Base-by-base conservation (phyloP, 2,113 vertebrate species). In the Halcyon senegalensis region DNA sequence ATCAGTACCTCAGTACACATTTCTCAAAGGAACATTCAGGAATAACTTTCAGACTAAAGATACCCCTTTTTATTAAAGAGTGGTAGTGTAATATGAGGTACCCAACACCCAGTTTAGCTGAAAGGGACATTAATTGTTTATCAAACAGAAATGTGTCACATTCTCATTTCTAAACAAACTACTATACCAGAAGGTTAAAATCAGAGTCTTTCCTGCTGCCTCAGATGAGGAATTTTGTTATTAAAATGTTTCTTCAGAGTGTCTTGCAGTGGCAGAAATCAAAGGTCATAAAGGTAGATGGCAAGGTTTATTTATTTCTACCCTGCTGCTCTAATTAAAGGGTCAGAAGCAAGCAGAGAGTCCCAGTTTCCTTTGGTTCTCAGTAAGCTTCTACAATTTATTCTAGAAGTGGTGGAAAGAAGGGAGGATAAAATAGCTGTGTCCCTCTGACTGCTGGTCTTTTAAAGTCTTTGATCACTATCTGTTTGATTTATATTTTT, bases 311-410 rank as follows among this genome's bases (percentile, higher is more conserved):
- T 97, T 97, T 97, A 85, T 95, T 96, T 94, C 84, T 94, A 74
- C 51, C 41, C 76, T 93, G 91, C 63, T 95, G 93, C 88, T 97
- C 90, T 97, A 98, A 98, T 97, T 97, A 97, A 97, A 91, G 95
- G 85, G 90, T 95, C 90, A 96, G 88, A 89, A 83, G 37, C 35
- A 95, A 60, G 84, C 15, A 33, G 70, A 87, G 93, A 78, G 44
- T 67, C 35, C 5, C 27, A n/a, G 72, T 79, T 96, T 88, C 60
- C 64, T 95, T 94, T 94, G 50, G 48, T 94, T 95, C 91, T 95
- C 88, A 88, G 84, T 92, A 94, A 97, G 68, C 50, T 89, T 87
- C 83, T 84, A 87, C 84, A 93, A 89, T 96, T 97, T 95, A 95
- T 96, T 97, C 80, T 91, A 68, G 83, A 90, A 77, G 31, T 30